Base-by-base conservation (phyloP, 1,140 invertebrate genomes). In the Sinella curviseta region DNA sequence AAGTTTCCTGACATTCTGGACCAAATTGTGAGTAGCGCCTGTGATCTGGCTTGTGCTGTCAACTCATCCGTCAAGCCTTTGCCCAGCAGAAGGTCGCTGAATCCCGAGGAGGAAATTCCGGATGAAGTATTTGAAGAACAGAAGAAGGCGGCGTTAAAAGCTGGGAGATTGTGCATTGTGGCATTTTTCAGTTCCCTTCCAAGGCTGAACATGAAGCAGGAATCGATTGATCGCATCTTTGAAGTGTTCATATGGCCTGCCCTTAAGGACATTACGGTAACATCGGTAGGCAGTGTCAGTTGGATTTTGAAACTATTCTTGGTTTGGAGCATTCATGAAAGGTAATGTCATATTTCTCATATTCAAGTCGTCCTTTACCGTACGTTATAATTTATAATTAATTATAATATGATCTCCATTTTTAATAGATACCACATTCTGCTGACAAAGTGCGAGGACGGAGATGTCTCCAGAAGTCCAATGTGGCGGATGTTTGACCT, bases 241-340 rank as follows among this genome's bases (percentile, higher is more conserved):
- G 31, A 77, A 26, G 76, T 77, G 12, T 60, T 77, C 30, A 55
- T 77, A 8, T 77, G 76, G 76, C 20, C 48, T 28, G 76, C 30
- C 2, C 20, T 77, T 2, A 17, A 55, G 1, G 24, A 77, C 14
- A 55, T 77, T 20, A 77, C 33, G 0, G 0, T 17, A n/a, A 39
- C 34, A 20, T 70, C 30, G 0, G 60, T 24, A 31, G 60, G 74
- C 20, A 48, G 74, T 54, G 48, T 77, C 26, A 80, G 78, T 57
- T 80, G 78, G 78, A 65, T 77, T 0, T 31, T 80, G 26, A 77
- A 67, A 48, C 67, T 80, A 20, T 80, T 80, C 20, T 30, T 76
- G 24, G 54, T 80, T 12, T 80, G 78, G 78, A 80, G 78, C 31
- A 39, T 26, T 1, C 35, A 75, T 48, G 74, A 36, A 75, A 75